phyloP scores from a whole-genome alignment of 1,140 invertebrate species.

The Zaprionus davidi region DNA sequence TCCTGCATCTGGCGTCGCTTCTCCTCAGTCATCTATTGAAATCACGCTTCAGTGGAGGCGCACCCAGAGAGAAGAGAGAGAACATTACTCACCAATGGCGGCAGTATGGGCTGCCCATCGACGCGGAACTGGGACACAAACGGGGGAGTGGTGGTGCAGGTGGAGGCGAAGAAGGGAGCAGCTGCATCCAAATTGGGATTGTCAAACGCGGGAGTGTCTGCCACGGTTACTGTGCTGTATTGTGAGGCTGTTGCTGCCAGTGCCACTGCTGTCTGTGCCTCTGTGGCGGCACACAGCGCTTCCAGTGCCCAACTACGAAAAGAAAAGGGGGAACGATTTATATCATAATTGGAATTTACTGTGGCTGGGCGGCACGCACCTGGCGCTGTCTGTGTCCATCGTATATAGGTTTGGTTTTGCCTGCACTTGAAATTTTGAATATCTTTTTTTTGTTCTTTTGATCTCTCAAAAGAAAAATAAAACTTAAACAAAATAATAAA shows the following conservation, averaged over 20 bases:
- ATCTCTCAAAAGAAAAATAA: conserved; percentile 4
- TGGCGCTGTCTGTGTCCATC: conserved; percentile 30
- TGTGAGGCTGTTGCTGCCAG: neutral
- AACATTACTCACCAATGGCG: conserved; percentile 86
- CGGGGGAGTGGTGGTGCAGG: conserved; percentile 13
- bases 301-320: conserved; percentile 51
- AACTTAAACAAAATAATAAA: conserved; percentile 11
- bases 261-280: conserved; percentile 20
- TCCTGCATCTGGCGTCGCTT: conserved; percentile 72
- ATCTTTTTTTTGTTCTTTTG: neutral
- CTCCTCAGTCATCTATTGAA: conserved; percentile 55
- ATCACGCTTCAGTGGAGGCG: conserved; percentile 42
- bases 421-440: conserved; percentile 32
- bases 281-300: conserved; percentile 48
- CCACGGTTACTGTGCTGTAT: neutral
- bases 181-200: conserved; percentile 7
- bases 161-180: conserved; percentile 1
- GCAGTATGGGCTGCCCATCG: conserved; percentile 87
- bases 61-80: conserved; percentile 20
- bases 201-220: neutral
- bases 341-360: neutral
- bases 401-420: neutral
- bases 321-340: neutral
- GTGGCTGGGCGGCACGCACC: conserved; percentile 4
- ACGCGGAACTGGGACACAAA: conserved; percentile 87